These are phyloP conservation scores for Syngnathoides biaculeatus DNA, from an alignment of 2,113 vertebrate species.

Conservation along the genomic window DNA sequence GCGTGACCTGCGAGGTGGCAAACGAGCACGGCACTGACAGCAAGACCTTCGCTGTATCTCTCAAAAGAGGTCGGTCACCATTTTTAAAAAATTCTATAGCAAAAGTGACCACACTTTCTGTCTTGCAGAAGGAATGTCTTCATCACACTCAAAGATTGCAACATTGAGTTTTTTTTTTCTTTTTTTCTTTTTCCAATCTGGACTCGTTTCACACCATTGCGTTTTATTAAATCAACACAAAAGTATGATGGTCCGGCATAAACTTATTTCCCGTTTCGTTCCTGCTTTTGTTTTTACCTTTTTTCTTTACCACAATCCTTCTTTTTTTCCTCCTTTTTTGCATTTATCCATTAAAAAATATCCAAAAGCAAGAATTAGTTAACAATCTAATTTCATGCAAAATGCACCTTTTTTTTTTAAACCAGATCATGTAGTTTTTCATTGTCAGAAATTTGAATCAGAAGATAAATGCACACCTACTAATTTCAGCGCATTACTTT, in stretches of 20 bases:
- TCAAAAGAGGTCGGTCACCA: constrained; percentile 42
- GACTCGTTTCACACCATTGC: background rate
- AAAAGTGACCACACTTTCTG: background rate
- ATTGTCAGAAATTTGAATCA: too few relatives aligned
- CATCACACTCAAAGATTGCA: background rate
- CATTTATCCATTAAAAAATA: too few relatives aligned
- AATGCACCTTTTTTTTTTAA: background rate
- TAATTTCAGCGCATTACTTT: background rate
- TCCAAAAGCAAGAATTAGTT: too few relatives aligned
- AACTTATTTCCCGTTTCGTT: too few relatives aligned
- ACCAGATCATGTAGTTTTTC: background rate
- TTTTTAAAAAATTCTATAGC: background rate
- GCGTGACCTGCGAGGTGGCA: constrained; percentile 71
- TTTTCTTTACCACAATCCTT: too few relatives aligned
- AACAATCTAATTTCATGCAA: background rate
- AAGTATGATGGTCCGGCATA: too few relatives aligned
- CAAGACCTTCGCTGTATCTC: constrained; percentile 58
- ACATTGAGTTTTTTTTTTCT: too few relatives aligned
- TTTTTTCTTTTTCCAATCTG: background rate
- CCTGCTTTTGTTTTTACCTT: too few relatives aligned
- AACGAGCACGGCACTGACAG: constrained; percentile 64
- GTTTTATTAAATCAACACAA: background rate
- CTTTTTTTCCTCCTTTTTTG: too few relatives aligned
- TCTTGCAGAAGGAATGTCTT: background rate
- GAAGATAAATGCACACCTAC: background rate